Conservation (phyloP, 1,140 invertebrate genomes). For the Zelostemma sp. region DNA sequence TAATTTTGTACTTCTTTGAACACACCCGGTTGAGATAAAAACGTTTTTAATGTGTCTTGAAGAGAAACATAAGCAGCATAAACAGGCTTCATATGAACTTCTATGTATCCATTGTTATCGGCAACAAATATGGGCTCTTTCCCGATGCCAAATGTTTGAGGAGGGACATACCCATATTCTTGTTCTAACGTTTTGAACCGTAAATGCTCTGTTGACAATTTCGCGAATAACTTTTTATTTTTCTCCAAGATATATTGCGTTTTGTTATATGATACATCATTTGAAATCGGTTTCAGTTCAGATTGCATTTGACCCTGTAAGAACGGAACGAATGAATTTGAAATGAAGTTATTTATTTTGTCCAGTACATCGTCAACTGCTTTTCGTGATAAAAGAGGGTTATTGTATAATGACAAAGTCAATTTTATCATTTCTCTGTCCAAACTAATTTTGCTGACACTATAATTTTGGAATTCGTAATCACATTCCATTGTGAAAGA, state of each 20-base stretch:
- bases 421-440: constrained; percentile 1
- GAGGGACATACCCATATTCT: neutral
- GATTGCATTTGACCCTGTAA: neutral
- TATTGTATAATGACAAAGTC: constrained; percentile 8
- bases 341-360: neutral
- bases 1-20: too few species aligned
- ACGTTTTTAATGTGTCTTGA: too few species aligned
- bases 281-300: too few species aligned
- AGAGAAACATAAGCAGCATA: too few species aligned
- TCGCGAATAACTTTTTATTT: constrained; percentile 6
- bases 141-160: neutral
- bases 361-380: constrained; percentile 3
- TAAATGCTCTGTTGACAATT: constrained; percentile 5
- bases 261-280: too few species aligned
- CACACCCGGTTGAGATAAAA: too few species aligned
- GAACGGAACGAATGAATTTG: neutral
- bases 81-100: too few species aligned
- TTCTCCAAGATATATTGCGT: neutral
- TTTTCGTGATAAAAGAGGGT: neutral
- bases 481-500: too few species aligned
- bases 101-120: neutral
- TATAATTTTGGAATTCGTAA: too few species aligned
- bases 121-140: neutral
- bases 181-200: constrained; percentile 10
- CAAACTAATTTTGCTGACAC: too few species aligned